Conservation (phyloP, 2,797 vertebrate species). For the Natrix natrix region DNA sequence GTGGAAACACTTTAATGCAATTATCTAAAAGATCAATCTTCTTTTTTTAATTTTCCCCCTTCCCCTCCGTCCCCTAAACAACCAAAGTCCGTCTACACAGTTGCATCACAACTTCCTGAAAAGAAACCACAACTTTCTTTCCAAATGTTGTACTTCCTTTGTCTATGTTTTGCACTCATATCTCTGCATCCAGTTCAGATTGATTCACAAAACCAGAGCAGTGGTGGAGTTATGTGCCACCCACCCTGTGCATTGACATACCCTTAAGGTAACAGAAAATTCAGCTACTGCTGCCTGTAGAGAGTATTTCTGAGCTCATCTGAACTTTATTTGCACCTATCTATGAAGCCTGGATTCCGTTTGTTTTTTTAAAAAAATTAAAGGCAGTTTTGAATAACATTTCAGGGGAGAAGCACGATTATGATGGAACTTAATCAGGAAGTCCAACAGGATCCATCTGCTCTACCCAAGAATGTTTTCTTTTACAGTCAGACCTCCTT, state of each 20-base stretch:
- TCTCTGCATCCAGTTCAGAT: neutral
- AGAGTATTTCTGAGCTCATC: neutral
- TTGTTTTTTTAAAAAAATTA: neutral
- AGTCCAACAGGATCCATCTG: neutral
- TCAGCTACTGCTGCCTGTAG: neutral
- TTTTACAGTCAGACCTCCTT: neutral
- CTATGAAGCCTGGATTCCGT: neutral
- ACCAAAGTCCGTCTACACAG: neutral
- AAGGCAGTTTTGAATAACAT: neutral
- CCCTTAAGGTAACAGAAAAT: neutral
- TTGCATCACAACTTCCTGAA: neutral
- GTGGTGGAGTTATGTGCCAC: neutral
- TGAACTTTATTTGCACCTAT: neutral
- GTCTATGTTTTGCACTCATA: neutral
- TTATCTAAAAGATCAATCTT: neutral
- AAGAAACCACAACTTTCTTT: neutral
- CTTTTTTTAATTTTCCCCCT: neutral
- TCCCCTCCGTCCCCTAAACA: no score
- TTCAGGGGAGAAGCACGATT: neutral
- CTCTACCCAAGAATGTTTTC: neutral
- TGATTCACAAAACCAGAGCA: neutral
- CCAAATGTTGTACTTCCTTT: neutral
- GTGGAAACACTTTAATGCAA: neutral
- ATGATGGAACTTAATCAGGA: neutral
- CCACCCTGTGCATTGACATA: neutral